Evolutionary conservation across 2,888 invertebrate species (phyloP).

Genomic region (Sinotaia quadrata): DNA sequence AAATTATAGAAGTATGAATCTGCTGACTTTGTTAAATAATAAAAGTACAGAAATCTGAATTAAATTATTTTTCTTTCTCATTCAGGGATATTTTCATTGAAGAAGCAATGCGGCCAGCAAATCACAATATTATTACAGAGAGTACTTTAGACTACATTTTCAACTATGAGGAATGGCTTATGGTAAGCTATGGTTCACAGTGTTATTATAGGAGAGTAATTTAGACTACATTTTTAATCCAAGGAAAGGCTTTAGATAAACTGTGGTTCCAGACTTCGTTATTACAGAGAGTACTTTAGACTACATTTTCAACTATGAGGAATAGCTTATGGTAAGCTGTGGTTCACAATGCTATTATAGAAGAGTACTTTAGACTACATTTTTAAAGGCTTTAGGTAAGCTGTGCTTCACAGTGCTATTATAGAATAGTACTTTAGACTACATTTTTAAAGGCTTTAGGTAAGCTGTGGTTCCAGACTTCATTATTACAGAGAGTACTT

Average conservation of each 20-base stretch:
- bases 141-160: constrained; percentile 69
- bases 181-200: too few species aligned
- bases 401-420: too few species aligned
- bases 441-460: too few species aligned
- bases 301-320: constrained; percentile 69
- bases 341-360: constrained; percentile 54
- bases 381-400: constrained; percentile 63
- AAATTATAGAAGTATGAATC: too few species aligned
- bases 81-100: constrained; percentile 71
- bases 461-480: not conserved
- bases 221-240: too few species aligned
- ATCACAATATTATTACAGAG: constrained; percentile 60
- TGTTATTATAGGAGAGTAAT: too few species aligned
- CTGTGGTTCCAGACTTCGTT: constrained; percentile 26
- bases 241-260: too few species aligned
- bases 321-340: constrained; percentile 56
- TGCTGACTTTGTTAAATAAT: too few species aligned
- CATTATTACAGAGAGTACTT: constrained; percentile 65
- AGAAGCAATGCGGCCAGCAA: constrained; percentile 66
- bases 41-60: too few species aligned
- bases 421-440: too few species aligned
- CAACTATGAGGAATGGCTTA: constrained; percentile 65
- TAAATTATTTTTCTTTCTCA: too few species aligned
- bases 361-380: constrained; percentile 68
- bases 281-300: constrained; percentile 68